phyloP scores from a whole-genome alignment of 2,888 invertebrate species.

The Parelbella ahira region DNA sequence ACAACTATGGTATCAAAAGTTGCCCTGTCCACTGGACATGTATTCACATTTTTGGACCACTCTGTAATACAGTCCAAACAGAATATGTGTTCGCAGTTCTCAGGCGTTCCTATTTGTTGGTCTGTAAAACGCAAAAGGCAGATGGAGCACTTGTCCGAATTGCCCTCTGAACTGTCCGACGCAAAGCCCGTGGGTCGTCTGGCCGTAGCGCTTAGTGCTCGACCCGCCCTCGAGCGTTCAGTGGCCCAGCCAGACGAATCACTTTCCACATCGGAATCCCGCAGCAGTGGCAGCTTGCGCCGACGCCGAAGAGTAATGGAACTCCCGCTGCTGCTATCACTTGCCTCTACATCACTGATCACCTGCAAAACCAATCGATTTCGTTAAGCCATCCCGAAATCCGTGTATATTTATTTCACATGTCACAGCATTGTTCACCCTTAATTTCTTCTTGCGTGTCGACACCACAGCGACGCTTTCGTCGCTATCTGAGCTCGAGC shows the following conservation, averaged over 20 bases:
- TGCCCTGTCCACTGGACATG: constrained; percentile 95
- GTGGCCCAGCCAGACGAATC: constrained; percentile 55
- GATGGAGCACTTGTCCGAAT: constrained; percentile 93
- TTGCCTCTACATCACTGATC: constrained; percentile 71
- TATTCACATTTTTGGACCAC: constrained; percentile 97
- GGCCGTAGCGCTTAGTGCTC: constrained; percentile 23
- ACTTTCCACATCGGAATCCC: constrained; percentile 61
- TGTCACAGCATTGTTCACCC: constrained; percentile 48
- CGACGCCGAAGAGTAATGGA: constrained; percentile 54
- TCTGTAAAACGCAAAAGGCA: constrained; percentile 88
- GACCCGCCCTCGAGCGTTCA: constrained; percentile 38
- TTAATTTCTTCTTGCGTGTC: constrained; percentile 68
- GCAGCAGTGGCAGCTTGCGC: constrained; percentile 52
- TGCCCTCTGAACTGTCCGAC: constrained; percentile 84
- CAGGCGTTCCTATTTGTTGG: constrained; percentile 92
- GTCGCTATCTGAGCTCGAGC: constrained; percentile 69
- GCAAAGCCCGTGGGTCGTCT: constrained; percentile 57
- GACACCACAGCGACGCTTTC: constrained; percentile 57
- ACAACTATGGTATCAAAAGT: constrained; percentile 89
- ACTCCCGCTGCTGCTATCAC: constrained; percentile 67
- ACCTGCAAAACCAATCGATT: constrained; percentile 54
- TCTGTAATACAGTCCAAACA: constrained; percentile 94
- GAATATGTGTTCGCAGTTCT: constrained; percentile 93
- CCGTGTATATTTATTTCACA: not conserved
- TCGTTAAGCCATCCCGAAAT: constrained; percentile 1